Conservation (phyloP, 2,888 invertebrate genomes). For the Blastobasis adustella region DNA sequence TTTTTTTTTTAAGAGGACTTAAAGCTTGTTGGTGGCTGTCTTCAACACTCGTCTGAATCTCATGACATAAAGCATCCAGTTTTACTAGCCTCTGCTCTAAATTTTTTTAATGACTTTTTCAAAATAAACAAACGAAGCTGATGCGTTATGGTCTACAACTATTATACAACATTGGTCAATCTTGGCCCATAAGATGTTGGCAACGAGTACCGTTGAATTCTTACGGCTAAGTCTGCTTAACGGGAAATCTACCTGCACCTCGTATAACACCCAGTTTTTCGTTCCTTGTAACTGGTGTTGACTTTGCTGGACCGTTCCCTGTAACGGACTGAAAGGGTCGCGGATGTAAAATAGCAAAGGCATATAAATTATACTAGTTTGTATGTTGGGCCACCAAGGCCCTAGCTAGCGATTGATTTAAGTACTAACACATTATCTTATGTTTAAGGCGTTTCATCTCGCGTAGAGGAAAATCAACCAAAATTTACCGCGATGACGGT, state of each 20-base stretch:
- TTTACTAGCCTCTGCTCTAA: background rate
- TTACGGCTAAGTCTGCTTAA: conserved; percentile 1
- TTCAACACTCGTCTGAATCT: no score
- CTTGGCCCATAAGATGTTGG: background rate
- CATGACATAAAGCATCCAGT: no score
- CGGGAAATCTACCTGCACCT: conserved; percentile 5
- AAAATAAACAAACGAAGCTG: background rate
- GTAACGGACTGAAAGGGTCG: conserved; percentile 5
- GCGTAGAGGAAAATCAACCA: background rate
- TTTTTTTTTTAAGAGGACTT: background rate
- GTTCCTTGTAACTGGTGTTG: conserved; percentile 3
- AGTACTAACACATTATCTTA: conserved; percentile 1
- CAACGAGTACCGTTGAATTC: background rate
- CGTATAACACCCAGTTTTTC: conserved; percentile 2
- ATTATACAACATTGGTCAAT: background rate
- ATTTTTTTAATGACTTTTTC: background rate
- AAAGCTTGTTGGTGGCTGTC: background rate
- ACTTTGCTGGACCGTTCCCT: conserved; percentile 8
- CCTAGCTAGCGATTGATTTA: conserved; percentile 5
- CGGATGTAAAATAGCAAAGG: conserved; percentile 6
- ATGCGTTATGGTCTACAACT: background rate
- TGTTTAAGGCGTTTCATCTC: conserved; percentile 2
- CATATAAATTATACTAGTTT: conserved; percentile 5
- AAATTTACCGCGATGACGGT: conserved; percentile 10
- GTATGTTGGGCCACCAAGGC: conserved; percentile 4